Percentiles rank a stretch among this genome's conserved stretches.
Evolutionary conservation across 2,797 vertebrate genomes (phyloP).

Genomic region (Aphelocoma californica): DNA sequence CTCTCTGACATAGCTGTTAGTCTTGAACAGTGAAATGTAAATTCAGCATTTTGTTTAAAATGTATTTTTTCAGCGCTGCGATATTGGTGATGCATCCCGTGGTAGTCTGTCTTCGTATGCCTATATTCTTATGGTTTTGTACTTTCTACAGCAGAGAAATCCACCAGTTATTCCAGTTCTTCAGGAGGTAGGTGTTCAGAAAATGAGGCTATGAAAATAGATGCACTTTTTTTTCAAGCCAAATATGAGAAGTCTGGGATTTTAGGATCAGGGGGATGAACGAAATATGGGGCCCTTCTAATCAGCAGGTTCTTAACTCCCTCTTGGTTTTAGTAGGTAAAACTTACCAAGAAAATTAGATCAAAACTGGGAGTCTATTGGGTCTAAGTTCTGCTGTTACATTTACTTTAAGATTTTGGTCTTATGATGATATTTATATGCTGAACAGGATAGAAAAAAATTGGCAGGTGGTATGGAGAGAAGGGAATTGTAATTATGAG

Average conservation of each 20-base stretch:
- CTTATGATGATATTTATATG: background rate
- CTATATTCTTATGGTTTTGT: conserved; percentile 98
- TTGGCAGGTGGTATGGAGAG: conserved; percentile 6
- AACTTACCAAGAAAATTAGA: background rate
- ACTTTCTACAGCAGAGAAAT: conserved; percentile 96
- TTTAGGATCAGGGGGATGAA: background rate
- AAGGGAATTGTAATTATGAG: conserved; percentile 24
- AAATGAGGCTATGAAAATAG: background rate
- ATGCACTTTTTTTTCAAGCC: background rate
- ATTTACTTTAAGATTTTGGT: background rate
- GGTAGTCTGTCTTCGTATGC: conserved; percentile 97
- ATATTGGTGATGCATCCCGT: conserved; percentile 97
- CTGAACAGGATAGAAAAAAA: background rate
- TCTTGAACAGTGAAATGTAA: background rate
- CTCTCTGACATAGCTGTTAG: background rate
- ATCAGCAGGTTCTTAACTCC: background rate
- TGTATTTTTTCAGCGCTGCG: conserved; percentile 84
- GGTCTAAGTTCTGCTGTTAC: background rate
- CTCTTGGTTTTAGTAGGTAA: background rate
- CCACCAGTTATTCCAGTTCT: conserved; percentile 96
- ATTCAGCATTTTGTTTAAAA: conserved; percentile 17
- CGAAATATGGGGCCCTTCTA: background rate
- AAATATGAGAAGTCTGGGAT: background rate
- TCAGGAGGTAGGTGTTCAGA: conserved; percentile 86
- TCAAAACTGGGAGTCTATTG: background rate